A percentile compares a stretch with the other conserved stretches of the same genome.
Conservation (phyloP, 2,797 vertebrate genomes). For the Hybognathus amarus region DNA sequence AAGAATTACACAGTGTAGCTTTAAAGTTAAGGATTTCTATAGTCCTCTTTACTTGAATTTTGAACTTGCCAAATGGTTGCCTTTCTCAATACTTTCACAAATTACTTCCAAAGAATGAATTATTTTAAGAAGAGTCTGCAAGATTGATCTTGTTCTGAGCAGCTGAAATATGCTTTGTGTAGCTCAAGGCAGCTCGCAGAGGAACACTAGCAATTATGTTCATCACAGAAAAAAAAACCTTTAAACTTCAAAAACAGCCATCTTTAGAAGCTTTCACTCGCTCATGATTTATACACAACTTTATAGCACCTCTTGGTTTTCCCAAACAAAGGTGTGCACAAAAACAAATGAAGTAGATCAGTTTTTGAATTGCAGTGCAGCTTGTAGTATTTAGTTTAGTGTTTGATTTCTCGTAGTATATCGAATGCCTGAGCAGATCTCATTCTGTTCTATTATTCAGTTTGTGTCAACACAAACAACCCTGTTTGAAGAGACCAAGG, state of each 20-base stretch:
- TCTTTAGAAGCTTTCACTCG: slow-evolving; percentile 13
- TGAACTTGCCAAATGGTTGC: neutral
- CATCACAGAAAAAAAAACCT: neutral
- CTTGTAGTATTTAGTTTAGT: slow-evolving; percentile 23
- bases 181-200: slow-evolving; percentile 50
- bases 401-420: slow-evolving; percentile 41
- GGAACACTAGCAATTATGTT: slow-evolving; percentile 36
- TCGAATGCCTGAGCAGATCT: slow-evolving; percentile 25
- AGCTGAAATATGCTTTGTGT: slow-evolving; percentile 36
- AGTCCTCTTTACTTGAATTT: slow-evolving; percentile 4
- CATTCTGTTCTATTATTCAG: slow-evolving; percentile 32
- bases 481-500: slow-evolving; percentile 23
- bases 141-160: slow-evolving; percentile 54
- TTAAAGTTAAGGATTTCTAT: neutral
- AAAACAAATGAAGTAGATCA: neutral
- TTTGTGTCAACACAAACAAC: slow-evolving; percentile 40
- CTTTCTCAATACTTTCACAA: neutral
- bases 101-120: slow-evolving; percentile 30
- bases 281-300: slow-evolving; percentile 50
- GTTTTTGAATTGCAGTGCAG: neutral
- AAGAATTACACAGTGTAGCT: too few relatives aligned
- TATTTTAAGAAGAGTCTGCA: slow-evolving; percentile 51
- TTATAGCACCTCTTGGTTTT: slow-evolving; percentile 21
- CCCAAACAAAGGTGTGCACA: slow-evolving; percentile 28
- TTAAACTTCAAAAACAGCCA: slow-evolving; percentile 29